Conservation (phyloP, 2,113 vertebrate species). For the Notothenia coriiceps region DNA sequence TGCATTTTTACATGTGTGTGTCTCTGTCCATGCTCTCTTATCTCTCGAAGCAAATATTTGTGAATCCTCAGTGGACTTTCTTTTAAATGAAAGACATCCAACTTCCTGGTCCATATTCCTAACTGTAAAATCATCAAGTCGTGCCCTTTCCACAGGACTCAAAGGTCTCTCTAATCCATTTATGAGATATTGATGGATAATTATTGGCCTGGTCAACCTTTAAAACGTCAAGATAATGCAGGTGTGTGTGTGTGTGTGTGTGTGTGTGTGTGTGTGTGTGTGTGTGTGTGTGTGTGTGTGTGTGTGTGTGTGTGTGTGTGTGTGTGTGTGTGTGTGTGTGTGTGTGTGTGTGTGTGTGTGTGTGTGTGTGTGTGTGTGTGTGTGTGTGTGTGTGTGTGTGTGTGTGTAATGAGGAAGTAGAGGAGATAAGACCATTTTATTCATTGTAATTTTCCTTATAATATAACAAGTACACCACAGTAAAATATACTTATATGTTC, state of each 20-base stretch:
- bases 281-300: neutral
- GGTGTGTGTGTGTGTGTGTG: neutral
- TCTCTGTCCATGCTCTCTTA: constrained; percentile 39
- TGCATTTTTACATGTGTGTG: neutral
- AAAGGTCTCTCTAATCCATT: constrained; percentile 6
- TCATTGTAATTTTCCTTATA: neutral
- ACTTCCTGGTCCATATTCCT: constrained; percentile 1
- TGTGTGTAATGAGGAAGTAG: neutral
- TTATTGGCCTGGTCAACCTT: neutral
- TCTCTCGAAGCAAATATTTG: constrained; percentile 71
- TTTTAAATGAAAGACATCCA: neutral
- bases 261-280: neutral
- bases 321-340: neutral
- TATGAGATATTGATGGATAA: neutral
- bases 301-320: no score
- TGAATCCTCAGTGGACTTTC: constrained; percentile 23
- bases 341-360: constrained; percentile 1
- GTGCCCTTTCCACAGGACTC: neutral
- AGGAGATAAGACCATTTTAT: neutral
- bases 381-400: neutral
- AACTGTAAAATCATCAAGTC: constrained; percentile 9
- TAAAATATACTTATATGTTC: neutral
- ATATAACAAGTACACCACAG: neutral
- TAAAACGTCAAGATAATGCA: neutral
- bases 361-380: neutral